Evolutionary conservation across 64 coral and sea anemone species (phyloP), one percentile per base, ranked within the genome.

Genomic region (Montipora sp.): DNA sequence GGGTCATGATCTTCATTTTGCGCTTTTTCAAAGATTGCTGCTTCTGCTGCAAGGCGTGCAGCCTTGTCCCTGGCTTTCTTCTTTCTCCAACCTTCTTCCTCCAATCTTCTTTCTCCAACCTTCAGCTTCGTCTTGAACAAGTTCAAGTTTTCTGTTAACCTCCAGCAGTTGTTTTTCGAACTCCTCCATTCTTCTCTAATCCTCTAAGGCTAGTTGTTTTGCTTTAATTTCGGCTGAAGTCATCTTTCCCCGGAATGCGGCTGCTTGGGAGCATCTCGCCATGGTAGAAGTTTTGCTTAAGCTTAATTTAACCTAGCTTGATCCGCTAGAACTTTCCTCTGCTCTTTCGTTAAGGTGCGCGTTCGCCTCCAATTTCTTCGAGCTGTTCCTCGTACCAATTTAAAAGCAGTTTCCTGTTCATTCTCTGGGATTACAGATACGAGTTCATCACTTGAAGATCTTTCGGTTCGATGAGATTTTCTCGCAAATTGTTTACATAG

Each of bases 321-420:
- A 57, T 51, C 46, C 58, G n/a, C 15, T 2, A 7, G 68, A 57
- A 19, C 81, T 24, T 24, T 24, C 0, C 0, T 24, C 0, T 24
- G 23, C 23, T 24, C 23, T 24, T 24, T 24, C 23, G 23, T 24
- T 0, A 24, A 24, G 23, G 23, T 24, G 23, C 23, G 23, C 23
- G 23, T 24, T 24, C 23, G 23, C 23, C 23, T 24, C 23, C 23
- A 24, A 24, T 24, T 24, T 24, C 23, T 24, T 24, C 68, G 13
- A 84, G 81, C 59, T 68, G 15, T 67, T 66, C 81, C 13, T 46
- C 46, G 5, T 67, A 65, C 81, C 60, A 84, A 45, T 67, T 23
- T 21, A 84, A 3, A 5, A 24, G 66, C 66, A 43, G 9, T 47
- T 67, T 84, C 81, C 16, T 84, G 81, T 13, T 84, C 59, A 9